A percentile compares a stretch with the other conserved stretches of the same genome.
phyloP scores from a whole-genome alignment of 2,888 invertebrate genomes.

The Branchinecta sandiegonensis region DNA sequence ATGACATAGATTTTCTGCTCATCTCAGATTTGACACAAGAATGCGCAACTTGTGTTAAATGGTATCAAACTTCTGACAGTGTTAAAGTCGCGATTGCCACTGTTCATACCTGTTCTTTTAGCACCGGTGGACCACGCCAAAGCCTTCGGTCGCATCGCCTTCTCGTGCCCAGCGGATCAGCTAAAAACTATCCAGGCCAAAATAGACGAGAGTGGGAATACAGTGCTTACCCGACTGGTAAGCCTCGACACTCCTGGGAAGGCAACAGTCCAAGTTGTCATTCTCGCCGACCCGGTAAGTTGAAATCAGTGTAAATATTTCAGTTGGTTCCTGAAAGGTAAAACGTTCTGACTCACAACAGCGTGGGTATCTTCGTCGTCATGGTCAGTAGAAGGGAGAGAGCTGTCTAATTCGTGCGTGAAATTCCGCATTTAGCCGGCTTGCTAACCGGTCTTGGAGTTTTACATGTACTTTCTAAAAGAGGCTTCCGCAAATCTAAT shows the following conservation, averaged over 20 bases:
- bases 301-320: background rate
- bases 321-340: background rate
- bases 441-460: no score
- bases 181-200: constrained; percentile 59
- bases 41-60: no score
- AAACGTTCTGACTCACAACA: background rate
- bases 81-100: background rate
- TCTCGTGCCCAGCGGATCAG: constrained; percentile 63
- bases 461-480: no score
- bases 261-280: constrained; percentile 88
- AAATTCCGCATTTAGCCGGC: no score
- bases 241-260: constrained; percentile 95
- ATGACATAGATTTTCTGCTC: no score
- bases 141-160: constrained; percentile 90
- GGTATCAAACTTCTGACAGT: no score
- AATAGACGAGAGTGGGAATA: constrained; percentile 52
- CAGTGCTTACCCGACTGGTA: constrained; percentile 72
- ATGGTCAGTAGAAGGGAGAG: background rate
- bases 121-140: constrained; percentile 56
- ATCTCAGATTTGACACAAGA: no score
- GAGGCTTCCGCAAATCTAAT: no score
- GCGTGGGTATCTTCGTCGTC: background rate
- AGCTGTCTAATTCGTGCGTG: no score
- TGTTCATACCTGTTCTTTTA: background rate
- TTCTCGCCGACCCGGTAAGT: constrained; percentile 75